Percentiles rank a stretch among this genome's conserved stretches.
These are phyloP conservation scores for Drosophila orosa DNA, from an alignment of 1,140 invertebrate species.

Conservation along the genomic window DNA sequence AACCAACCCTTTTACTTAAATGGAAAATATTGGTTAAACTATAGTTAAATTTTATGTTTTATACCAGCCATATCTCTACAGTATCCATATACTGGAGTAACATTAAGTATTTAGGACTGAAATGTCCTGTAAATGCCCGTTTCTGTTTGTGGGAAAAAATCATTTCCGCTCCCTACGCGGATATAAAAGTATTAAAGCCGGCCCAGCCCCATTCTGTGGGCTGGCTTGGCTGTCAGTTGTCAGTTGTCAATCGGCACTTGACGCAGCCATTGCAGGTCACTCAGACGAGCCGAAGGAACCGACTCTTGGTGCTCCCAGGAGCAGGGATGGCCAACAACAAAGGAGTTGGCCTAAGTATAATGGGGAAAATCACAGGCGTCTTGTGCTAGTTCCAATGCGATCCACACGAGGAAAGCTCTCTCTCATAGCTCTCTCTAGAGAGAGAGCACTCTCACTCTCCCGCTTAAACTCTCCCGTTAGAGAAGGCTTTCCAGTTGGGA, in stretches of 20 bases:
- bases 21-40: background rate
- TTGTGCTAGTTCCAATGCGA: conserved; percentile 66
- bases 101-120: background rate
- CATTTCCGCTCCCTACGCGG: background rate
- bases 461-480: conserved; percentile 6
- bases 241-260: conserved; percentile 48
- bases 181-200: conserved; percentile 19
- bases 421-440: background rate
- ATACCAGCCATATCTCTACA: background rate
- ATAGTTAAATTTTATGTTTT: background rate
- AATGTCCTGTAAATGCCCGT: conserved; percentile 5
- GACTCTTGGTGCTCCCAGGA: conserved; percentile 29
- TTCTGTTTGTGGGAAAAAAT: background rate
- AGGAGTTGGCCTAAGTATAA: conserved; percentile 36
- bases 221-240: conserved; percentile 19
- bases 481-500: conserved; percentile 46
- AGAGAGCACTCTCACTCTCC: conserved; percentile 3
- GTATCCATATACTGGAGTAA: background rate
- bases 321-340: conserved; percentile 25
- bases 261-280: conserved; percentile 50
- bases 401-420: conserved; percentile 49
- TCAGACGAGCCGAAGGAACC: conserved; percentile 35
- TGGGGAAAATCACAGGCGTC: conserved; percentile 31
- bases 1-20: background rate
- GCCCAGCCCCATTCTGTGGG: conserved; percentile 5